Conservation (phyloP, 2,113 vertebrate genomes). For the Phoxinus phoxinus region DNA sequence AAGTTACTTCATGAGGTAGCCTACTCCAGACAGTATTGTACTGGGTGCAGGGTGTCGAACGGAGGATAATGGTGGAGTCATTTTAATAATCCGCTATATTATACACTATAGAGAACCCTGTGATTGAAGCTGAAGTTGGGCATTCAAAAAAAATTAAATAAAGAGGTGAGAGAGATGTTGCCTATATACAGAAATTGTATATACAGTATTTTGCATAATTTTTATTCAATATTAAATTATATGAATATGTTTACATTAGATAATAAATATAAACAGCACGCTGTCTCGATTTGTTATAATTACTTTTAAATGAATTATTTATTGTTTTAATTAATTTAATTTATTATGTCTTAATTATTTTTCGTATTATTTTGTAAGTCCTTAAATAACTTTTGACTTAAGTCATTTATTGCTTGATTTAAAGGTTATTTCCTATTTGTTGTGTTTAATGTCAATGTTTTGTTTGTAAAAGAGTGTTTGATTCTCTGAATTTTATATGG, state of each 20-base stretch:
- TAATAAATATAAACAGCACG: too few species aligned
- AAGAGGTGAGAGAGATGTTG: not conserved
- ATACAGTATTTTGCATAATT: not conserved
- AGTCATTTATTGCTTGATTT: not conserved
- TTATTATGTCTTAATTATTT: too few species aligned
- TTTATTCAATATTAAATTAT: not conserved
- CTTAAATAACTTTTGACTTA: too few species aligned
- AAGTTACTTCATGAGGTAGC: not conserved
- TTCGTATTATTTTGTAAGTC: too few species aligned
- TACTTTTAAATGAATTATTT: too few species aligned
- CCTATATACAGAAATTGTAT: not conserved
- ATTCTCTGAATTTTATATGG: not conserved
- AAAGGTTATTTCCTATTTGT: not conserved
- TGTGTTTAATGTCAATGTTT: not conserved
- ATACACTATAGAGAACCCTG: not conserved
- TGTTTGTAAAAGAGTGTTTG: not conserved
- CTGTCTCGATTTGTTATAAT: too few species aligned
- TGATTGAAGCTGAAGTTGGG: not conserved
- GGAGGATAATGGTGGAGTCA: not conserved
- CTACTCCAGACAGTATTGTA: not conserved
- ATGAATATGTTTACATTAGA: too few species aligned
- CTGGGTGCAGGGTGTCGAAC: not conserved
- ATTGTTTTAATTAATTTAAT: too few species aligned
- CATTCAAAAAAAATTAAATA: not conserved
- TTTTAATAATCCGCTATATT: not conserved